A percentile compares a stretch with the other conserved stretches of the same genome.
Conservation (phyloP, 2,113 vertebrate genomes). For the Carassius gibelio region DNA sequence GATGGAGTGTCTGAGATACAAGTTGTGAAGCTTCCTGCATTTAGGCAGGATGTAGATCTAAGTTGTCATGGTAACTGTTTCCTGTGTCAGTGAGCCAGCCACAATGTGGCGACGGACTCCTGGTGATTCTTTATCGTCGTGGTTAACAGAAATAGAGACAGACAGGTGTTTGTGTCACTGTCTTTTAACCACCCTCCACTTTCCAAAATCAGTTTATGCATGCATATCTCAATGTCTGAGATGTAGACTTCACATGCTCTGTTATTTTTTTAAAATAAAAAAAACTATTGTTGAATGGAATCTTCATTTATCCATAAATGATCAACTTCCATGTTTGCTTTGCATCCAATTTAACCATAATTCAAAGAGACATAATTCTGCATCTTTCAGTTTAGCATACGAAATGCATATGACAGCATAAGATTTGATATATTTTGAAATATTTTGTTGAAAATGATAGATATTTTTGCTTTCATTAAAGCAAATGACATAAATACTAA, state of each 20-base stretch:
- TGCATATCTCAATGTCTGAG: neutral
- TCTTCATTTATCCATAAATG: conserved; percentile 9
- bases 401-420: neutral
- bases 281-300: neutral
- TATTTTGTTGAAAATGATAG: neutral
- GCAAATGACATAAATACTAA: neutral
- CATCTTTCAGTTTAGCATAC: neutral
- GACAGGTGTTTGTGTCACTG: conserved; percentile 41
- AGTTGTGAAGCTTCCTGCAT: conserved; percentile 16
- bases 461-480: neutral
- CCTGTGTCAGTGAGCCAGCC: conserved; percentile 52
- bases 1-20: neutral
- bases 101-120: conserved; percentile 32
- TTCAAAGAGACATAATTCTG: neutral
- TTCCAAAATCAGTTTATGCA: neutral
- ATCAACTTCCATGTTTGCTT: neutral
- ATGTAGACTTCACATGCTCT: neutral
- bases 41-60: conserved; percentile 64
- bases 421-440: neutral
- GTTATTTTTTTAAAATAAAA: conserved; percentile 16
- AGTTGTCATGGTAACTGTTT: conserved; percentile 67
- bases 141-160: conserved; percentile 6
- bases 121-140: neutral
- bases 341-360: neutral
- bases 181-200: conserved; percentile 55